A percentile compares a stretch with the other conserved stretches of the same genome.
Conservation (phyloP, 2,888 invertebrate species). For the Isoperla grammatica region DNA sequence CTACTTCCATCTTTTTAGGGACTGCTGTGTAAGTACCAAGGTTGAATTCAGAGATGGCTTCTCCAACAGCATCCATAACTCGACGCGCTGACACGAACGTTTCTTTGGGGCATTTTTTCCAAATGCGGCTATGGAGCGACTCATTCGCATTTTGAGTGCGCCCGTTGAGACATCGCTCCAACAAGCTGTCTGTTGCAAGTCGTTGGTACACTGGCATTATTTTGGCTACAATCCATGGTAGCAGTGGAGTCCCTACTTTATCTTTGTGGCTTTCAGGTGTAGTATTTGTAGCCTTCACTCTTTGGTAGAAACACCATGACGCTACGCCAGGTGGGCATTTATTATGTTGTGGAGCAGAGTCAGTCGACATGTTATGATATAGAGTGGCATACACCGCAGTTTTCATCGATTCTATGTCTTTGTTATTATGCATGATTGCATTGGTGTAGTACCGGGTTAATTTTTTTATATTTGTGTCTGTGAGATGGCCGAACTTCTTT, state of each 20-base stretch:
- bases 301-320: slow-evolving; percentile 31
- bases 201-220: slow-evolving; percentile 22
- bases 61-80: no score
- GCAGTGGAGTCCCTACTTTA: slow-evolving; percentile 10
- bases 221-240: slow-evolving; percentile 1
- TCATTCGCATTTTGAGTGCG: slow-evolving; percentile 25
- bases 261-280: slow-evolving; percentile 8
- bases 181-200: slow-evolving; percentile 7
- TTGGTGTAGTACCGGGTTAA: slow-evolving; percentile 28
- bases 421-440: slow-evolving; percentile 27
- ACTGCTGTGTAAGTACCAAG: no score
- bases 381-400: slow-evolving; percentile 32
- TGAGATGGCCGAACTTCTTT: slow-evolving; percentile 10
- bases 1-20: no score
- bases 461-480: slow-evolving; percentile 18
- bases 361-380: slow-evolving; percentile 32
- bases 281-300: slow-evolving; percentile 18
- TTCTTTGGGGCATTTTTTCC: slow-evolving; percentile 19
- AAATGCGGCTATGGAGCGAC: slow-evolving; percentile 22
- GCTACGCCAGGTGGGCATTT: slow-evolving; percentile 27
- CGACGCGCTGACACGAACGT: no score
- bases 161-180: slow-evolving; percentile 14
- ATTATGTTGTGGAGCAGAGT: slow-evolving; percentile 32
- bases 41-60: no score
- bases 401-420: slow-evolving; percentile 28